These are phyloP conservation scores for Neoascia interrupta DNA, from an alignment of 2,888 invertebrate species.

Conservation along the genomic window DNA sequence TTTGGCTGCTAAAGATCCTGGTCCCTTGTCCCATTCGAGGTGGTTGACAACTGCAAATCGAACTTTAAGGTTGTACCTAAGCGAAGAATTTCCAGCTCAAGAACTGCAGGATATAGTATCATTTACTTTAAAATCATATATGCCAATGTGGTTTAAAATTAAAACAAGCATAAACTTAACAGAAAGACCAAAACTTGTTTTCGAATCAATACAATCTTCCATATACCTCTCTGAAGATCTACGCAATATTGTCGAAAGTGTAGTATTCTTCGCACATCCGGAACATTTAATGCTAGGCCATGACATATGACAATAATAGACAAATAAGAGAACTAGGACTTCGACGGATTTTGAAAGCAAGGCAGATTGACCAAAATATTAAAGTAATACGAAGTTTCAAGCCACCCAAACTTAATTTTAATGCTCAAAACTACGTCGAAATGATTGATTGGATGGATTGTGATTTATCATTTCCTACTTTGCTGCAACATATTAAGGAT, in stretches of 20 bases:
- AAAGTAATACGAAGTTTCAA: no score
- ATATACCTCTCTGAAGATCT: neutral
- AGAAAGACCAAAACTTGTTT: slow-evolving; percentile 6
- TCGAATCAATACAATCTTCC: slow-evolving; percentile 7
- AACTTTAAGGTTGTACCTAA: neutral
- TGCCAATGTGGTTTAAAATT: slow-evolving; percentile 5
- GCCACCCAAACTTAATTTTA: neutral
- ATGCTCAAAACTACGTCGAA: neutral
- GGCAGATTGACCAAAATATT: neutral
- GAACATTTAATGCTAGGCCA: slow-evolving; percentile 3
- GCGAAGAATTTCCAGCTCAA: neutral
- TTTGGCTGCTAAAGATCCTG: neutral
- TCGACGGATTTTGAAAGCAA: no score
- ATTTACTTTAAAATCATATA: no score
- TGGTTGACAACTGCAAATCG: neutral
- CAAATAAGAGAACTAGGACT: no score
- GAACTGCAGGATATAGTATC: no score
- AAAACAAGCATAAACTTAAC: neutral
- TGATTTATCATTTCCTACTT: no score
- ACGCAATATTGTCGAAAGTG: slow-evolving; percentile 5
- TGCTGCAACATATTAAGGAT: no score
- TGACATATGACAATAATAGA: neutral
- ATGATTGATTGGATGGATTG: no score
- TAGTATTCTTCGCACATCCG: neutral
- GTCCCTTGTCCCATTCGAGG: neutral